Base-by-base conservation (phyloP, 2,888 invertebrate genomes). In the Poecilobothrus nobilitatus region DNA sequence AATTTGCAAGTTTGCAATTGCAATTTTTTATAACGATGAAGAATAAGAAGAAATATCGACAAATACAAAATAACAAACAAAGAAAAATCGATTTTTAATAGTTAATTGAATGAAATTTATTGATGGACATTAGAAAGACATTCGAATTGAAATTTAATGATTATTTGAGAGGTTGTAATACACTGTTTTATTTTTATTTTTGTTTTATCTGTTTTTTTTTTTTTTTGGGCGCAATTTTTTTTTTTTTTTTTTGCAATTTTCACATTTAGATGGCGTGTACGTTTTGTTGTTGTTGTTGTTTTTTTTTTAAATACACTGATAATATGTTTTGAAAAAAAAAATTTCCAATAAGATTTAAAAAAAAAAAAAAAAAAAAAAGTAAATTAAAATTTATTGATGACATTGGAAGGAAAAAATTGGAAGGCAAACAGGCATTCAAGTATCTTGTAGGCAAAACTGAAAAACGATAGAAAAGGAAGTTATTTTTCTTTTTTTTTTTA, bases 51-150 rank as follows among this genome's bases (percentile, higher is more conserved):
- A 53, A 53, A 53, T 10, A 44, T 34, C 34, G 8, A 34, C 8
- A 34, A 8, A 5, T 9, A 53, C 15, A 18, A 15, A 18, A 18
- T 15, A 18, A 53, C 7, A 12, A 44, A 53, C n/a, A 53, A n/a
- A 53, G 53, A 53, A 53, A 53, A 53, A 53, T 53, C 53, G 15
- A 53, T 53, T 53, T 53, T 53, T 53, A 53, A 53, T 8, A 53
- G 53, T 53, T 53, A 53, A 53, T 53, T 53, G 53, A 53, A 53
- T 53, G 53, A 53, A 53, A 53, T 53, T 53, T 53, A 53, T 53
- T 53, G 53, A 53, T 53, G 53, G 53, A 53, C 53, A 53, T 53
- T 53, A 53, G 53, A 53, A 53, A 53, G 53, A 53, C 53, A 53
- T 53, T 53, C 53, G n/a, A 53, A 53, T 53, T 53, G 53, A 53